A percentile compares a stretch with the other conserved stretches of the same genome.
phyloP scores from a whole-genome alignment of 1,140 invertebrate genomes.

The Lepidurus arcticus region DNA sequence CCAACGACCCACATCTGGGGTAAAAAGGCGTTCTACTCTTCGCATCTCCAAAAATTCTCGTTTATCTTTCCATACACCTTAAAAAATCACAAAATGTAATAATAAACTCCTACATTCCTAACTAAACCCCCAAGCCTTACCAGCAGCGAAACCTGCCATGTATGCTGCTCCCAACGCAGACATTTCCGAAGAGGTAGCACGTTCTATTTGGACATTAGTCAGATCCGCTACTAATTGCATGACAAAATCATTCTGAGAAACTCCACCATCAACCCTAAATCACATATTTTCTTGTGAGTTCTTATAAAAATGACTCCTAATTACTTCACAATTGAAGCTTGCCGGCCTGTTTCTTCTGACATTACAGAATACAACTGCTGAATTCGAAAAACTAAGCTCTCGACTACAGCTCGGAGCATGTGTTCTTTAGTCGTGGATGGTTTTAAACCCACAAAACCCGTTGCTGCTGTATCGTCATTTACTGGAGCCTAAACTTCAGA shows the following conservation, averaged over 20 bases:
- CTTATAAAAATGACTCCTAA: conserved; percentile 28
- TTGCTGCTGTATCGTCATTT: conserved; percentile 72
- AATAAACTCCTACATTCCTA: neutral
- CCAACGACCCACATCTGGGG: conserved; percentile 11
- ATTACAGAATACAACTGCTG: conserved; percentile 67
- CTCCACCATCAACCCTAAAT: conserved; percentile 83
- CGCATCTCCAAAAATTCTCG: neutral
- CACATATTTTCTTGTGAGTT: conserved; percentile 23
- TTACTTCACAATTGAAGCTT: conserved; percentile 58
- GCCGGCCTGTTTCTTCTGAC: conserved; percentile 56
- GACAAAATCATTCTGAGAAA: conserved; percentile 83
- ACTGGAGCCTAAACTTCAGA: conserved; percentile 64
- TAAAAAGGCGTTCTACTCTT: neutral
- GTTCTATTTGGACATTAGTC: conserved; percentile 63
- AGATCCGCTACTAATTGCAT: conserved; percentile 79
- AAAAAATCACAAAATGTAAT: neutral
- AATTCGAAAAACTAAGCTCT: conserved; percentile 79
- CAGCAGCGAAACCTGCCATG: conserved; percentile 56
- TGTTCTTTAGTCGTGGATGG: conserved; percentile 70
- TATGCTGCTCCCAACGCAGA: conserved; percentile 72
- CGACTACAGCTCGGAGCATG: conserved; percentile 72
- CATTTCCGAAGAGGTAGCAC: conserved; percentile 61
- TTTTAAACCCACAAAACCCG: conserved; percentile 79
- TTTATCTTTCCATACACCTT: conserved; percentile 21
- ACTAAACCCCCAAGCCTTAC: neutral